These are phyloP conservation scores for Montipora sp. DNA, from an alignment of 64 coral and sea anemone genomes.

Conservation along the genomic window DNA sequence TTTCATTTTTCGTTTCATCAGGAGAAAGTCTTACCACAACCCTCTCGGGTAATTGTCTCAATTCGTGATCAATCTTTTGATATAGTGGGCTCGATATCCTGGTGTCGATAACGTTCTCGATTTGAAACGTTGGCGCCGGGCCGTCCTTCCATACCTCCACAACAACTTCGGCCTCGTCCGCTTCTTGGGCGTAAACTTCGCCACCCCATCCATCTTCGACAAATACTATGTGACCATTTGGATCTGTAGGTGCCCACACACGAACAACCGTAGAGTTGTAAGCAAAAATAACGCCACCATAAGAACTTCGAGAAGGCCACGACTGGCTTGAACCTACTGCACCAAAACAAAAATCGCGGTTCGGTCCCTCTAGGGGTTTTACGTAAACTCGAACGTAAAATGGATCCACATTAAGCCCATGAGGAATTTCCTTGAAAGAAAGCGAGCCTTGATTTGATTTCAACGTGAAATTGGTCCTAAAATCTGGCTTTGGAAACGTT, in stretches of 20 bases:
- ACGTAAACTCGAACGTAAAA: slow-evolving; percentile 96
- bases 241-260: slow-evolving; percentile 84
- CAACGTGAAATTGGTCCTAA: slow-evolving; percentile 77
- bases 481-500: slow-evolving; percentile 92
- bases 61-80: slow-evolving; percentile 64
- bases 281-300: slow-evolving; percentile 87
- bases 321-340: slow-evolving; percentile 88
- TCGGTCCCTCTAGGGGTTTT: slow-evolving; percentile 23
- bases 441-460: slow-evolving; percentile 64
- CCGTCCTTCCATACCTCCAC: slow-evolving; percentile 84
- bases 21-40: slow-evolving; percentile 77
- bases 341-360: slow-evolving; percentile 72
- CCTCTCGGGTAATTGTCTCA: slow-evolving; percentile 86
- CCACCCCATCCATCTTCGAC: slow-evolving; percentile 93
- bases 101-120: slow-evolving; percentile 74
- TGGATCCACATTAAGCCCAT: slow-evolving; percentile 85
- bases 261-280: slow-evolving; percentile 85
- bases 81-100: slow-evolving; percentile 40
- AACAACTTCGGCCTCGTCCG: slow-evolving; percentile 71
- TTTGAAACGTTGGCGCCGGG: slow-evolving; percentile 75
- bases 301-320: slow-evolving; percentile 51
- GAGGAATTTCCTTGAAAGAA: slow-evolving; percentile 90
- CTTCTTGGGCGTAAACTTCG: slow-evolving; percentile 24
- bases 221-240: slow-evolving; percentile 78
- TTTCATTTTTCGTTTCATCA: slow-evolving; percentile 7